These are phyloP conservation scores for Dendrolimus houi DNA, from an alignment of 2,888 invertebrate genomes.

Conservation along the genomic window DNA sequence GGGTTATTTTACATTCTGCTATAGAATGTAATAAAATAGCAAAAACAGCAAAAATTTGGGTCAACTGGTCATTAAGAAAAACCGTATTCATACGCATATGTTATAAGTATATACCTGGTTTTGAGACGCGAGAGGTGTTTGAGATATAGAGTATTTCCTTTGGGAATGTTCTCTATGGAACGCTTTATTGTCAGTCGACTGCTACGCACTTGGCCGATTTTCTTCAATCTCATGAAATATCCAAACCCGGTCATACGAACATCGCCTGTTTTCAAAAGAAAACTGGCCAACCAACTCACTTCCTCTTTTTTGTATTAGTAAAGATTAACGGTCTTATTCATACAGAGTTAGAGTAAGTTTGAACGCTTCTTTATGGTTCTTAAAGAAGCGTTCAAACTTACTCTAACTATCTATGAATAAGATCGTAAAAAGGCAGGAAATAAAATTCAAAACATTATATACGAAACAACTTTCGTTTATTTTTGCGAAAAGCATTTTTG, in stretches of 20 bases:
- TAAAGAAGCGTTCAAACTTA: too few relatives aligned
- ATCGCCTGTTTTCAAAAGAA: not conserved
- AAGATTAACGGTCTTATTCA: not conserved
- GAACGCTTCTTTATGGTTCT: too few relatives aligned
- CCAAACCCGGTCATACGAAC: not conserved
- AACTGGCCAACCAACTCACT: not conserved
- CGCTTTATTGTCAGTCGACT: not conserved
- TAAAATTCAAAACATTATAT: constrained; percentile 30
- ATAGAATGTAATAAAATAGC: too few relatives aligned
- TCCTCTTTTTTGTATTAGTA: not conserved
- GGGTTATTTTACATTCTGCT: too few relatives aligned
- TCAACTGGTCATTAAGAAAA: too few relatives aligned
- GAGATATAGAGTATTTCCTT: not conserved
- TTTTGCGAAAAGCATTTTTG: constrained; percentile 70
- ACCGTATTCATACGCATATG: too few relatives aligned
- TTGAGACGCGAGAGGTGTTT: too few relatives aligned
- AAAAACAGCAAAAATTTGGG: too few relatives aligned
- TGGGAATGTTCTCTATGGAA: not conserved
- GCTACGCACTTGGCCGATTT: not conserved
- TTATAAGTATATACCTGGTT: too few relatives aligned
- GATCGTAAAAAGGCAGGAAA: constrained; percentile 9
- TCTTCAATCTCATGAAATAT: not conserved
- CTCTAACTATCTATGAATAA: too few relatives aligned
- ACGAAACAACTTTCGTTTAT: constrained; percentile 67
- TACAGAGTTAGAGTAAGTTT: too few relatives aligned